Base-by-base conservation (phyloP, 2,113 vertebrate species). In the Leptodactylus fuscus region DNA sequence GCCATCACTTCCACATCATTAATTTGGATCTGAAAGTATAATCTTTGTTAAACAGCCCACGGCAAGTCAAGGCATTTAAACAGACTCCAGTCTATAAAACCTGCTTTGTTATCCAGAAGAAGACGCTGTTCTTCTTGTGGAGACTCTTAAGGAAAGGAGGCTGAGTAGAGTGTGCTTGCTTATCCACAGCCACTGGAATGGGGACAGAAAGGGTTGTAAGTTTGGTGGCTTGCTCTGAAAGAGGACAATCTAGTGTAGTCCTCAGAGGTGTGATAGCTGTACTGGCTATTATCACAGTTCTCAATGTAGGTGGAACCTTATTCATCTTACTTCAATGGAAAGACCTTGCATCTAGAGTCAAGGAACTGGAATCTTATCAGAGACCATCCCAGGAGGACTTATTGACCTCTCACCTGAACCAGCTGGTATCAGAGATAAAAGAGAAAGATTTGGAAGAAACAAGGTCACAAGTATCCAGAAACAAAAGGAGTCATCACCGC, bases 281-380 rank as follows among this genome's bases (percentile, higher is more conserved):
- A 3, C 81, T 95, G 1, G 96, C 93, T 11, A 74, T 92, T 5
- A 85, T 97, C 51, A 93, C 94, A 0, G 87, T 95, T 67, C 89
- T 97, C n/a, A 97, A 96, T 90, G 94, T 94, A 0, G 92, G 93
- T 36, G 96, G 95, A 55, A 94, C 97, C 0, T 87, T 97, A 79
- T 94, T 96, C 76, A 91, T 96, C 53, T 82, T 97, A 88, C 89
- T 94, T 69, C 96, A 95, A 91, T 96, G 95, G 92, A 92, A 92
- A 65, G 94, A 93, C 85, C 91, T 97, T 27, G 92, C 89, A 4
- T 85, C 87, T 36, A 88, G 91, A 60, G 88, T 96, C 89, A 88
- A 92, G 81, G 89, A 87, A n/a, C 88, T 94, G 49, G 94, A 94
- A 86, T 87, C 88, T 48, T 55, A 89, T 46, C 62, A 82, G 74